Evolutionary conservation across 2,888 invertebrate species (phyloP).

Genomic region (Trachelus troglodyta): DNA sequence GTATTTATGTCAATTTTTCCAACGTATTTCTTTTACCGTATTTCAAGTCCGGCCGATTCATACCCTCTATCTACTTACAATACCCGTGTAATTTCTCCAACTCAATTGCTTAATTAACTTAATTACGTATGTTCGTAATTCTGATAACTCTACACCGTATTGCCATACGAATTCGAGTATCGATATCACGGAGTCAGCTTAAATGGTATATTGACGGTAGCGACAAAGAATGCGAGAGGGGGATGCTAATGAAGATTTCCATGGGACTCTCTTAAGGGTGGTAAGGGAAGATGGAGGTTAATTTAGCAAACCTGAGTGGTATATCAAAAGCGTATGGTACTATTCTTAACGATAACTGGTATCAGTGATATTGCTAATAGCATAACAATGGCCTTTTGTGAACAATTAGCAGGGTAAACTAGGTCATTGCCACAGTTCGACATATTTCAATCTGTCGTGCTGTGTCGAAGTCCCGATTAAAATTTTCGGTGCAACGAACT

Average conservation of each 20-base stretch:
- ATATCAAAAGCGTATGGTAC: background rate
- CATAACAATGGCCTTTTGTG: background rate
- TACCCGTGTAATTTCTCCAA: background rate
- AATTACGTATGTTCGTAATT: background rate
- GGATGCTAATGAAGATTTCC: background rate
- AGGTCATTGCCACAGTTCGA: constrained; percentile 59
- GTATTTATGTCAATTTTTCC: background rate
- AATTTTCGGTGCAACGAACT: constrained; percentile 56
- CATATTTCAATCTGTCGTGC: constrained; percentile 28
- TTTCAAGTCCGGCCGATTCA: background rate
- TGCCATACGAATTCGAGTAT: background rate
- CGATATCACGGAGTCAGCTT: background rate
- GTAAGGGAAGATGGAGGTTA: background rate
- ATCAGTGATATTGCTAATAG: background rate
- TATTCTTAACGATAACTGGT: background rate
- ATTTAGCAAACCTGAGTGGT: background rate
- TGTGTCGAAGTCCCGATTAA: constrained; percentile 44
- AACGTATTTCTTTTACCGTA: background rate
- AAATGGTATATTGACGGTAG: background rate
- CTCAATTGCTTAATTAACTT: background rate
- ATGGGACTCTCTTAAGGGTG: background rate
- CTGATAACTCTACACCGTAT: background rate
- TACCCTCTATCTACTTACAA: background rate
- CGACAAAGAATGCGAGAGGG: background rate
- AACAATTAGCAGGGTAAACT: constrained; percentile 32